Evolutionary conservation across 2,888 invertebrate species (phyloP).

Genomic region (Crepidodera aurea): DNA sequence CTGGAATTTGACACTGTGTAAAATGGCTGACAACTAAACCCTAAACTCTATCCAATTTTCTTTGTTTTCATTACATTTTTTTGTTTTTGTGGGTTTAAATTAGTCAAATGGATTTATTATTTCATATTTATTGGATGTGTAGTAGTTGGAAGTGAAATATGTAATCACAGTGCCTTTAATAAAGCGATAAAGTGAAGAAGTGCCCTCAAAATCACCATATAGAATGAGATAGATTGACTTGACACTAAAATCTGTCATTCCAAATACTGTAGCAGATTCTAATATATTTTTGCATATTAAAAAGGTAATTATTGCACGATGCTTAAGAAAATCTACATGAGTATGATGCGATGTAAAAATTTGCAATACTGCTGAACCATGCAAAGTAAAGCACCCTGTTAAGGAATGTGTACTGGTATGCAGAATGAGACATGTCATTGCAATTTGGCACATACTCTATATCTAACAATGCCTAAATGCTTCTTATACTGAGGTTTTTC

Average conservation of each 20-base stretch:
- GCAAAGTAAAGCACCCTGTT: conserved; percentile 45
- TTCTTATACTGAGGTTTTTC: neutral
- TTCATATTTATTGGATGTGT: conserved; percentile 15
- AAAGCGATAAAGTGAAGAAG: conserved; percentile 46
- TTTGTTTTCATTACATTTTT: conserved; percentile 62
- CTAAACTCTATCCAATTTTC: conserved; percentile 60
- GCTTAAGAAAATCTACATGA: conserved; percentile 6
- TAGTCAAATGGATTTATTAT: conserved; percentile 35
- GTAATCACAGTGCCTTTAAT: conserved; percentile 27
- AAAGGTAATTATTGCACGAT: conserved; percentile 52
- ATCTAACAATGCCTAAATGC: conserved; percentile 15
- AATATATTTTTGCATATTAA: conserved; percentile 51
- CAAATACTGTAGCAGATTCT: conserved; percentile 50
- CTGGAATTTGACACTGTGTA: conserved; percentile 62
- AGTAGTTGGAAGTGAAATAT: conserved; percentile 31
- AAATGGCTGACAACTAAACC: conserved; percentile 59
- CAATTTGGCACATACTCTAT: conserved; percentile 59
- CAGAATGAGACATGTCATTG: conserved; percentile 57
- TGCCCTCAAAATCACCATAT: conserved; percentile 58
- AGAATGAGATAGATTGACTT: conserved; percentile 59
- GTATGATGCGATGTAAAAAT: neutral
- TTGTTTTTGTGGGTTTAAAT: conserved; percentile 51
- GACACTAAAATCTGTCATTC: conserved; percentile 58
- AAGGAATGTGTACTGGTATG: conserved; percentile 57
- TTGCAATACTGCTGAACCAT: conserved; percentile 22